Evolutionary conservation across 2,797 vertebrate species (phyloP).

Genomic region (Trachops cirrhosus): DNA sequence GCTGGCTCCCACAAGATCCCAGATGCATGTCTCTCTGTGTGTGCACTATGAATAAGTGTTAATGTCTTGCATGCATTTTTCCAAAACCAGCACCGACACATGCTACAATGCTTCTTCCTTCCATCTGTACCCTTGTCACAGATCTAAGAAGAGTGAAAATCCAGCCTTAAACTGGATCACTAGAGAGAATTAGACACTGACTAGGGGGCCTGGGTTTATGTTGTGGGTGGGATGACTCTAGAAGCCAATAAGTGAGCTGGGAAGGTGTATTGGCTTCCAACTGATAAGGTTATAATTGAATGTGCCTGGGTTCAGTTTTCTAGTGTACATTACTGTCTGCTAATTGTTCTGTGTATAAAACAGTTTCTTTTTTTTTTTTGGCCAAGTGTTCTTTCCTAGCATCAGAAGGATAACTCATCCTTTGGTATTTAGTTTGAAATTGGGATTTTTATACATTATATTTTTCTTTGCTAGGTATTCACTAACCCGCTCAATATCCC

Average conservation of each 20-base stretch:
- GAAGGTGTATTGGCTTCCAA: conserved; percentile 39
- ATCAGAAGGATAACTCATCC: conserved; percentile 71
- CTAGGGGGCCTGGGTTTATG: not conserved
- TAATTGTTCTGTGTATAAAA: conserved; percentile 69
- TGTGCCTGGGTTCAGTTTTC: conserved; percentile 44
- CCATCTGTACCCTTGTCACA: conserved; percentile 8
- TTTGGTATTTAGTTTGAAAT: conserved; percentile 53
- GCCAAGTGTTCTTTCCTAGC: conserved; percentile 71
- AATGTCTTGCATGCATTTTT: conserved; percentile 67
- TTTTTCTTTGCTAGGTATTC: conserved; percentile 54
- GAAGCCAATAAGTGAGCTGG: conserved; percentile 54
- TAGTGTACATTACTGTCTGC: conserved; percentile 50
- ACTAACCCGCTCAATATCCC: conserved; percentile 9
- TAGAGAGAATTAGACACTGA: conserved; percentile 28
- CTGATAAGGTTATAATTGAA: conserved; percentile 54
- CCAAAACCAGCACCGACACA: conserved; percentile 51
- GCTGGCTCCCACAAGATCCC: conserved; percentile 41
- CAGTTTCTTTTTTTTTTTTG: conserved; percentile 70
- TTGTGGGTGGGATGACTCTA: conserved; percentile 49
- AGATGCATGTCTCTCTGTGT: conserved; percentile 70
- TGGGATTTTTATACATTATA: conserved; percentile 41
- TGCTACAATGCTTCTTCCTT: conserved; percentile 58
- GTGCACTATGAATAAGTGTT: conserved; percentile 58
- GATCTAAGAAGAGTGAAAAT: conserved; percentile 56
- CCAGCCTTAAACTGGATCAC: conserved; percentile 46